Evolutionary conservation across 1,140 invertebrate species (phyloP).

Genomic region (Drosophila miranda): DNA sequence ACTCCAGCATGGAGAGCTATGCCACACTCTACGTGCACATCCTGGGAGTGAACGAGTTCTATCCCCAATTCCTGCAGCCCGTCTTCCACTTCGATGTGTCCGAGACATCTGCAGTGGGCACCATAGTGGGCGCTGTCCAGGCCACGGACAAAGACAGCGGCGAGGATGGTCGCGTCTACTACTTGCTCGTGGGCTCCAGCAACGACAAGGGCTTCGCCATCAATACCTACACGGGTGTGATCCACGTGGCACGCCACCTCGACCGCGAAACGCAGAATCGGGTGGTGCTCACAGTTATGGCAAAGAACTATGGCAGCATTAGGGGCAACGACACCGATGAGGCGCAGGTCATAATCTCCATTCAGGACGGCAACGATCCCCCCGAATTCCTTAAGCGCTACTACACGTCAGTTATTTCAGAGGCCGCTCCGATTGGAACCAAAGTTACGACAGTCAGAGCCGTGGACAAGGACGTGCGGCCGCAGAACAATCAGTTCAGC

Average conservation of each 20-base stretch:
- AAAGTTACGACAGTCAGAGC: conserved; percentile 92
- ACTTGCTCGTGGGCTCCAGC: conserved; percentile 95
- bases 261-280: conserved; percentile 96
- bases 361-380: conserved; percentile 97
- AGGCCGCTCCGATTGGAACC: conserved; percentile 89
- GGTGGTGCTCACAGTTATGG: conserved; percentile 94
- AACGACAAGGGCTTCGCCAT: conserved; percentile 96
- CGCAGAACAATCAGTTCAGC: conserved; percentile 95
- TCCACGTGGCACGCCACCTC: conserved; percentile 91
- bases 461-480: conserved; percentile 94
- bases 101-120: conserved; percentile 94
- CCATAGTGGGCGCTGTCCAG: conserved; percentile 92
- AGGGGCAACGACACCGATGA: conserved; percentile 97
- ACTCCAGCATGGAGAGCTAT: conserved; percentile 90
- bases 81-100: conserved; percentile 97
- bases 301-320: conserved; percentile 96
- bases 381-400: conserved; percentile 92
- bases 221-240: conserved; percentile 91
- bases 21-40: conserved; percentile 90
- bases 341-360: conserved; percentile 95
- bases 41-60: conserved; percentile 95
- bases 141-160: conserved; percentile 96
- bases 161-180: conserved; percentile 95
- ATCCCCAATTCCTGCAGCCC: conserved; percentile 94
- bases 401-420: conserved; percentile 90